Evolutionary conservation across 2,113 vertebrate genomes (phyloP), one percentile per base, ranked within the genome.

Genomic region (Notarius quadriscutis): DNA sequence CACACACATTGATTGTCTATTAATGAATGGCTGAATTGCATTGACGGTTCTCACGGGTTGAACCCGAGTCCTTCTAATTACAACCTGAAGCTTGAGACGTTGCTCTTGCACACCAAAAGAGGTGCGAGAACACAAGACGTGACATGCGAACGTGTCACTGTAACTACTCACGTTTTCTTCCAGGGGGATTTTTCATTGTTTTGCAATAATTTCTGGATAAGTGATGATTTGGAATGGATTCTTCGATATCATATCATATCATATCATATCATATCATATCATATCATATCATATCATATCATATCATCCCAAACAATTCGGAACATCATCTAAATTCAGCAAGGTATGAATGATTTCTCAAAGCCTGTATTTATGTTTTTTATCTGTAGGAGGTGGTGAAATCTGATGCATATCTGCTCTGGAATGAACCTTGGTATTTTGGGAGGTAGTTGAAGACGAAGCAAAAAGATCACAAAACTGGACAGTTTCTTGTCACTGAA

Each of bases 1-100:
- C 53, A 87, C 74, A 55, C 67, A 53, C 62, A 71, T 78, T 87
- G 82, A 84, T 87, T 85, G 83, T 87, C 84, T 89, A 81, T 89
- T 86, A 88, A 84, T 87, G 74, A 83, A 83, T 83, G 58, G 50
- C 83, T 72, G 67, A 88, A 78, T 60, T 75, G 20, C 84, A 75
- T 25, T 85, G 67, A 86, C 9, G 50, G 69, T 74, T 85, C 91
- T 92, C 90, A 93, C 92, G 91, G 88, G 90, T 83, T 91, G 91
- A 91, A 93, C 91, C 91, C 86, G 90, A 90, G 89, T 94, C 91
- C 90, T 88, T 82, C 62, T 88, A 69, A 48, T 72, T 87, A 90
- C 74, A 84, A 67, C 62, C 55, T 81, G 83, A 27, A 75, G 41
- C 5, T 58, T 91, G 91, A 91, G 90, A 91, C 87, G 86, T 91